phyloP scores from a whole-genome alignment of 1,140 invertebrate genomes.

The Pectinophora gossypiella region DNA sequence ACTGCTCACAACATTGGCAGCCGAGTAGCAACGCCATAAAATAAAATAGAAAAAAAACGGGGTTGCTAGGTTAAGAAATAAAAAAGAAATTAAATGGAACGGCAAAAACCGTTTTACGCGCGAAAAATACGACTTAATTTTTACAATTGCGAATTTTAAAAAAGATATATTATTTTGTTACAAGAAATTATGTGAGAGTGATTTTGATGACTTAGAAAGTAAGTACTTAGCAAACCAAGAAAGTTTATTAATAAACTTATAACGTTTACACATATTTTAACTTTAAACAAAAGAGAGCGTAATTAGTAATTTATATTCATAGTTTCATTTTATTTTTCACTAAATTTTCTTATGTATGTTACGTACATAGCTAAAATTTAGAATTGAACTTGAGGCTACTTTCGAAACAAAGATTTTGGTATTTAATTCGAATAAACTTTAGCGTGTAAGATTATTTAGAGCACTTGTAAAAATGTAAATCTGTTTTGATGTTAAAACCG shows the following conservation, averaged over 20 bases:
- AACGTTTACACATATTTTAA: conserved; percentile 1
- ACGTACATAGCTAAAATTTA: conserved; percentile 21
- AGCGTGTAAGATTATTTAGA: neutral
- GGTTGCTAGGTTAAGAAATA: too few relatives aligned
- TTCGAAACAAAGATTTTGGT: neutral
- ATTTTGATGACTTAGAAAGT: neutral
- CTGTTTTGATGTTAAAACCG: neutral
- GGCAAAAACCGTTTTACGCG: too few relatives aligned
- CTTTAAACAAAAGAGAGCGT: neutral
- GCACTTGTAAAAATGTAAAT: conserved; percentile 31
- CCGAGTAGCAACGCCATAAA: neutral
- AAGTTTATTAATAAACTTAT: neutral
- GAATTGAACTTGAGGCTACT: neutral
- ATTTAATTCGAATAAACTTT: neutral
- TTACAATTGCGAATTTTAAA: conserved; percentile 8
- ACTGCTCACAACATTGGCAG: conserved; percentile 5
- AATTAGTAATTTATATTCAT: neutral
- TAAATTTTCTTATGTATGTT: conserved; percentile 25
- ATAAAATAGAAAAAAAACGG: neutral
- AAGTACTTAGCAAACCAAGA: neutral
- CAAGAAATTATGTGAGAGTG: conserved; percentile 1
- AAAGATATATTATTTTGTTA: conserved; percentile 17
- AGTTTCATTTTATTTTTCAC: neutral
- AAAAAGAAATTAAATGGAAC: too few relatives aligned
- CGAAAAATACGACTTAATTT: too few relatives aligned